Conservation (phyloP, 2,888 invertebrate genomes). For the Heteromyza rotundicornis region DNA sequence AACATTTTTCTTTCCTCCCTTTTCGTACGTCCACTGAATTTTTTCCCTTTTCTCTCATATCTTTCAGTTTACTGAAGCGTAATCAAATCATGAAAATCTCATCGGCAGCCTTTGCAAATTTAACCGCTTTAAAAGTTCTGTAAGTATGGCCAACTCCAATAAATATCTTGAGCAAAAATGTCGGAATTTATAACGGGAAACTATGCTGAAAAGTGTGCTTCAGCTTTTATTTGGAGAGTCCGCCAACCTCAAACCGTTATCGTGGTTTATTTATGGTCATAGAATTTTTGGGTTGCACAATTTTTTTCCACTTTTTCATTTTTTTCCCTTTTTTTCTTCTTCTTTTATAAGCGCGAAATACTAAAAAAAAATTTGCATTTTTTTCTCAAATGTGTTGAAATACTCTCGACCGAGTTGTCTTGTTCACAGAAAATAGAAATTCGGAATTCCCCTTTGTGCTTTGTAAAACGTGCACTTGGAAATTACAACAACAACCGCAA, state of each 20-base stretch:
- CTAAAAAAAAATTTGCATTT: background rate
- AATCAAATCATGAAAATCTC: conserved; percentile 84
- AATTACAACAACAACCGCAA: background rate
- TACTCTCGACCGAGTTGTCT: background rate
- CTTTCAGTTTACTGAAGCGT: conserved; percentile 80
- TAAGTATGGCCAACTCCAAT: conserved; percentile 68
- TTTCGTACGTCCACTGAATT: no score
- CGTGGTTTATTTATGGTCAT: background rate
- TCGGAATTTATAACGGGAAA: no score
- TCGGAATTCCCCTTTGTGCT: no score
- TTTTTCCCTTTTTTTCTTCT: conserved; percentile 9
- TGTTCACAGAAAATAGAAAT: no score
- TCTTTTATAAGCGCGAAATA: conserved; percentile 7
- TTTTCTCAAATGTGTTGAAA: background rate
- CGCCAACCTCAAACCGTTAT: background rate
- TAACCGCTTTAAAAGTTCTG: conserved; percentile 82
- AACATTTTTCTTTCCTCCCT: no score
- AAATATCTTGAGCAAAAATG: no score
- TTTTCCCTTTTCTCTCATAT: conserved; percentile 31
- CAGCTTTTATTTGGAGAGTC: no score
- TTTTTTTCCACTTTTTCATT: background rate
- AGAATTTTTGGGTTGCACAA: background rate
- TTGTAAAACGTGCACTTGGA: background rate
- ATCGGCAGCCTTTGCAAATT: conserved; percentile 78
- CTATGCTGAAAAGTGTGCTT: no score